Percentiles rank a stretch among this genome's conserved stretches.
phyloP scores from a whole-genome alignment of 1,140 invertebrate genomes.

The Eriosoma lanigerum region DNA sequence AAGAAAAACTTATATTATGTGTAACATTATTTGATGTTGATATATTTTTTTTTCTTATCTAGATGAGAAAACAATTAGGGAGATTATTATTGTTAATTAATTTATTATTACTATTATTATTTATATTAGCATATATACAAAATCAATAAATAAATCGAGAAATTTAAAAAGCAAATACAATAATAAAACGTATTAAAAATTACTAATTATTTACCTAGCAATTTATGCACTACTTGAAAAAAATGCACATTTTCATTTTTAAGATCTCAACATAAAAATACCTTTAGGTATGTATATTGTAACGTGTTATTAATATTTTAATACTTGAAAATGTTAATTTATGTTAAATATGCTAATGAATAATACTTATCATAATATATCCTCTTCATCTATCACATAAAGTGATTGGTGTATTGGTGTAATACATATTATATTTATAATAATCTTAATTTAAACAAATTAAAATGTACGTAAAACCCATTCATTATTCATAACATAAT shows the following conservation, averaged over 20 bases:
- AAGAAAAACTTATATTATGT: too few species aligned
- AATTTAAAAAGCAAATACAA: background rate
- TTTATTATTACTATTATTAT: too few species aligned
- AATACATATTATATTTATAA: background rate
- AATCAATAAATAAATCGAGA: background rate
- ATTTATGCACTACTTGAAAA: background rate
- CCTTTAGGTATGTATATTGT: background rate
- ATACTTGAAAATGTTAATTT: too few species aligned
- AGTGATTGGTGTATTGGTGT: background rate
- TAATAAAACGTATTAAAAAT: background rate
- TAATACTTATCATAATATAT: background rate
- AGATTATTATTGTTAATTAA: too few species aligned
- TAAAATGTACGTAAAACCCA: background rate
- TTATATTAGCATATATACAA: too few species aligned
- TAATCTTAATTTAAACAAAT: background rate
- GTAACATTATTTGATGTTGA: too few species aligned
- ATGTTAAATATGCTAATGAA: background rate
- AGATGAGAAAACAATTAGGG: too few species aligned
- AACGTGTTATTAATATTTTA: background rate
- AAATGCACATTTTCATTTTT: slow-evolving; percentile 2
- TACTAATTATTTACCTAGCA: background rate
- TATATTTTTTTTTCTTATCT: too few species aligned
- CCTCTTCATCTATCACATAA: background rate
- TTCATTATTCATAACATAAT: background rate
- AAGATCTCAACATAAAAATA: background rate